A percentile compares a stretch with the other conserved stretches of the same genome.
phyloP scores from a whole-genome alignment of 2,113 vertebrate species.

The Indicator maculatus region DNA sequence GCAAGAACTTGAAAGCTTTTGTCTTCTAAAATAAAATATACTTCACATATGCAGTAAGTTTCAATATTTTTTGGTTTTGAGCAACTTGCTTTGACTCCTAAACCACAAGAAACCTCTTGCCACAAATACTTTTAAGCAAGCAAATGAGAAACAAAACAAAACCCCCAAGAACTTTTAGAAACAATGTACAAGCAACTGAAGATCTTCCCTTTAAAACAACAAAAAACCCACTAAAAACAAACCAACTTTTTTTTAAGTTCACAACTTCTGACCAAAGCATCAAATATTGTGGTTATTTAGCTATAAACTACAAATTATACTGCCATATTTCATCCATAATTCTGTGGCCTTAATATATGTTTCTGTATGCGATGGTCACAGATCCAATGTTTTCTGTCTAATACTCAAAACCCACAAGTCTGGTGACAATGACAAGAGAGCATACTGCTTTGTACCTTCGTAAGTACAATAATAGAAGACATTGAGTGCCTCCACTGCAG shows the following conservation, averaged over 20 bases:
- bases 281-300: neutral
- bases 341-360: neutral
- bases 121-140: neutral
- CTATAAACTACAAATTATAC: neutral
- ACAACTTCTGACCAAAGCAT: neutral
- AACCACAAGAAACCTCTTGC: neutral
- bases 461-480: constrained; percentile 98
- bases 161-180: neutral
- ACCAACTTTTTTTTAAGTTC: neutral
- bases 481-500: constrained; percentile 92
- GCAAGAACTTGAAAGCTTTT: neutral
- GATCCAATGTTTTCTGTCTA: neutral
- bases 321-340: neutral
- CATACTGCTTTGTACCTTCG: constrained; percentile 76
- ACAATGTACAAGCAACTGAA: neutral
- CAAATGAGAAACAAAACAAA: neutral
- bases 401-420: neutral
- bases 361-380: neutral
- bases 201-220: neutral
- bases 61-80: neutral
- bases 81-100: neutral
- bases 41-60: neutral
- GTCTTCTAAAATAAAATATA: neutral
- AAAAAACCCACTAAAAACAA: too few species aligned
- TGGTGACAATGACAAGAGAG: neutral